A percentile compares a stretch with the other conserved stretches of the same genome.
These are phyloP conservation scores for Pachliopta kotzebuea DNA, from an alignment of 2,888 invertebrate species.

Conservation along the genomic window DNA sequence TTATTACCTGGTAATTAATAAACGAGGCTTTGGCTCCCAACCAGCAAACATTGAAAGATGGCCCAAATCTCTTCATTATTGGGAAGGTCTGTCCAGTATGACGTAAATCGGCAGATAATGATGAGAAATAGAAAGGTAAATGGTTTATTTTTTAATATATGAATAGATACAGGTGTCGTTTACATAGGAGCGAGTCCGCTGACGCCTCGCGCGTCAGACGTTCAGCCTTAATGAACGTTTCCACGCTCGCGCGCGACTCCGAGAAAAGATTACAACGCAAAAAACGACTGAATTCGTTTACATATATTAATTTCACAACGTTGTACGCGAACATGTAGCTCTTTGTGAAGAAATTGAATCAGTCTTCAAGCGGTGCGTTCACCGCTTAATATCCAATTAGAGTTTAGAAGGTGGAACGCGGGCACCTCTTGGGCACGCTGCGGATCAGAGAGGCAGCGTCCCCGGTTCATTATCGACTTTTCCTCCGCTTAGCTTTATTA, in stretches of 20 bases:
- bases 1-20: too few species aligned
- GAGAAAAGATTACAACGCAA: slow-evolving; percentile 16
- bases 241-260: slow-evolving; percentile 8
- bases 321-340: slow-evolving; percentile 4
- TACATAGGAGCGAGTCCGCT: slow-evolving; percentile 31
- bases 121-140: neutral
- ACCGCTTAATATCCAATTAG: slow-evolving; percentile 8
- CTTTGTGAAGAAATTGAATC: slow-evolving; percentile 16
- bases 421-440: neutral
- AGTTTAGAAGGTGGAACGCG: slow-evolving; percentile 9
- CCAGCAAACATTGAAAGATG: too few species aligned
- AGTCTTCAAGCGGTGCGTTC: slow-evolving; percentile 12
- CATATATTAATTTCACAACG: slow-evolving; percentile 22
- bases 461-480: neutral
- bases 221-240: slow-evolving; percentile 19
- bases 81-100: too few species aligned
- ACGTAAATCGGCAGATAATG: too few species aligned
- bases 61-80: too few species aligned
- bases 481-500: neutral
- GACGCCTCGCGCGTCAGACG: slow-evolving; percentile 13
- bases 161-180: slow-evolving; percentile 36
- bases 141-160: slow-evolving; percentile 11
- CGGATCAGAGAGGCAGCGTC: neutral
- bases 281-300: slow-evolving; percentile 21
- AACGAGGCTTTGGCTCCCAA: too few species aligned